Conservation (phyloP, 1,140 invertebrate genomes). For the Ephestia elutella region DNA sequence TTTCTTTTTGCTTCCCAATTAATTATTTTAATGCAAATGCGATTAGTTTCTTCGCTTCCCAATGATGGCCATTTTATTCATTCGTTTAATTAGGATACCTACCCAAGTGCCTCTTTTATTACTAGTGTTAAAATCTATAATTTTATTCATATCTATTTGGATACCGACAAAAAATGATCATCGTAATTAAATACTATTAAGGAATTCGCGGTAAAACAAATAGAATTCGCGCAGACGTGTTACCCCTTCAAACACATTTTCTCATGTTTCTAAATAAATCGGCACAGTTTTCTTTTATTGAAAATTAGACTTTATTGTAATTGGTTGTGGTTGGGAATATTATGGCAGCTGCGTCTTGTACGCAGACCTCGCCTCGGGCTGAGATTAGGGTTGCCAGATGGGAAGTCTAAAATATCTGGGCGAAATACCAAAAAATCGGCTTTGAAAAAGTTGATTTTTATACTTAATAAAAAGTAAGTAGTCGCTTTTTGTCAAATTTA, state of each 20-base stretch:
- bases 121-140: conserved; percentile 10
- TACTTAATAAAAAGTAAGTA: no score
- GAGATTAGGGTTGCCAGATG: background rate
- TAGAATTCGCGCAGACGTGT: conserved; percentile 60
- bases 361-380: conserved; percentile 44
- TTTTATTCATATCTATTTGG: background rate
- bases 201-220: conserved; percentile 62
- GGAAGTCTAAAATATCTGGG: no score
- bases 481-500: no score
- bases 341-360: background rate
- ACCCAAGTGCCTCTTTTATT: conserved; percentile 27
- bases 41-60: no score
- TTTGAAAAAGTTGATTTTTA: no score
- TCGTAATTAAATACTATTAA: conserved; percentile 35
- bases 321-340: background rate
- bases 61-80: no score
- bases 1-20: conserved; percentile 7
- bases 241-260: conserved; percentile 64
- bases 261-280: conserved; percentile 55
- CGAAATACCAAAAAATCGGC: no score
- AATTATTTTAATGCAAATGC: conserved; percentile 21
- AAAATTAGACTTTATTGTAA: conserved; percentile 29
- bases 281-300: conserved; percentile 7
- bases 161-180: background rate
- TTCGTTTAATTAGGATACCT: conserved; percentile 19